Conservation (phyloP, 2,797 vertebrate genomes). For the Diplodus sargus region DNA sequence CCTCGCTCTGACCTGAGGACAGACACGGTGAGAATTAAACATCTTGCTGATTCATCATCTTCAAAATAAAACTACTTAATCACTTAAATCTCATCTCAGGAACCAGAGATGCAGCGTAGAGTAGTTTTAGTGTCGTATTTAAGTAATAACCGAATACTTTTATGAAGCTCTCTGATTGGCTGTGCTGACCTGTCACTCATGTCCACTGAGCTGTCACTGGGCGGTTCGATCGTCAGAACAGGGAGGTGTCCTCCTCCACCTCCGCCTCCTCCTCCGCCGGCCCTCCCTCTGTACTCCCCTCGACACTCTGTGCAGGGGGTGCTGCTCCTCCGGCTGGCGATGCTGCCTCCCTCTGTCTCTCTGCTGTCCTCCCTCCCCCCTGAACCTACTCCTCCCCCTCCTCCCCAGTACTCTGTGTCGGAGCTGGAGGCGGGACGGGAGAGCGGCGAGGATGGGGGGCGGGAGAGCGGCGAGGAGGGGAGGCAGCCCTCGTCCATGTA, state of each 20-base stretch:
- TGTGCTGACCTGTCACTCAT: constrained; percentile 90
- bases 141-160: too few species aligned
- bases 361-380: constrained; percentile 86
- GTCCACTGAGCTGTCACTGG: constrained; percentile 95
- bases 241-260: constrained; percentile 88
- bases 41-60: neutral
- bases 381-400: constrained; percentile 71
- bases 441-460: constrained; percentile 84
- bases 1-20: constrained; percentile 73
- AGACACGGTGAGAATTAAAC: neutral
- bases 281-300: constrained; percentile 84
- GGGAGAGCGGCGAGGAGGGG: constrained; percentile 88
- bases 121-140: too few species aligned
- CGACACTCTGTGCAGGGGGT: constrained; percentile 92
- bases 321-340: constrained; percentile 84
- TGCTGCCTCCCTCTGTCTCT: constrained; percentile 86
- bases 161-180: constrained; percentile 29
- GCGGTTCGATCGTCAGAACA: constrained; percentile 93
- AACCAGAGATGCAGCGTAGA: neutral
- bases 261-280: constrained; percentile 50
- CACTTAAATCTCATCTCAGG: neutral
- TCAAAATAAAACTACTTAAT: neutral
- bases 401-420: constrained; percentile 89
- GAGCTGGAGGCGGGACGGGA: constrained; percentile 89
- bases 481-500: constrained; percentile 91